These are phyloP conservation scores for Yponomeuta sedellus DNA, from an alignment of 2,888 invertebrate species.

Conservation along the genomic window DNA sequence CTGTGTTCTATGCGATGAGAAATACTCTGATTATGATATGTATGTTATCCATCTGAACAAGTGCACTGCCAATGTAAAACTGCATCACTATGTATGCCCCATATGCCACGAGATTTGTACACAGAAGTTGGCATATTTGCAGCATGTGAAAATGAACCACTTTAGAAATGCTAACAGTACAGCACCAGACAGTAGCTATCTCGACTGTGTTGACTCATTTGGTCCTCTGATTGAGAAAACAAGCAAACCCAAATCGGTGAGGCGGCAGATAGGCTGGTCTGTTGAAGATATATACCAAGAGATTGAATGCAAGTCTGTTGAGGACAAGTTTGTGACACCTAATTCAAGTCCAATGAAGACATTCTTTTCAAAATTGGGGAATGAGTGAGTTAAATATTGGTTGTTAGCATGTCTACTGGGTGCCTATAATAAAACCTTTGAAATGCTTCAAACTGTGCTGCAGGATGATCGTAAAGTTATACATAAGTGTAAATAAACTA, in stretches of 20 bases:
- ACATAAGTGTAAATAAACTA: neutral
- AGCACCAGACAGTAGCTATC: constrained; percentile 33
- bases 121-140: constrained; percentile 52
- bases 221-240: constrained; percentile 57
- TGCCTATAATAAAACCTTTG: constrained; percentile 23
- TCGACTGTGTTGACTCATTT: constrained; percentile 57
- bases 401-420: constrained; percentile 54
- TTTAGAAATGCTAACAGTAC: constrained; percentile 35
- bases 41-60: constrained; percentile 62
- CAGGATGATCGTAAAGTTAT: neutral
- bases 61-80: constrained; percentile 66
- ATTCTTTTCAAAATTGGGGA: constrained; percentile 64
- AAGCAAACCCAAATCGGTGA: constrained; percentile 54
- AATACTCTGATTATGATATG: constrained; percentile 54
- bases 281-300: constrained; percentile 71
- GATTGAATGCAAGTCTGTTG: constrained; percentile 62
- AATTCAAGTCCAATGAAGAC: constrained; percentile 65
- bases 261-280: constrained; percentile 71
- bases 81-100: constrained; percentile 65
- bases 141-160: constrained; percentile 55
- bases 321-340: constrained; percentile 48
- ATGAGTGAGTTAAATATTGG: constrained; percentile 61
- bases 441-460: constrained; percentile 23
- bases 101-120: constrained; percentile 65
- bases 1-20: constrained; percentile 64